Conservation (phyloP, 2,888 invertebrate genomes). For the Linnaemya tessellans region DNA sequence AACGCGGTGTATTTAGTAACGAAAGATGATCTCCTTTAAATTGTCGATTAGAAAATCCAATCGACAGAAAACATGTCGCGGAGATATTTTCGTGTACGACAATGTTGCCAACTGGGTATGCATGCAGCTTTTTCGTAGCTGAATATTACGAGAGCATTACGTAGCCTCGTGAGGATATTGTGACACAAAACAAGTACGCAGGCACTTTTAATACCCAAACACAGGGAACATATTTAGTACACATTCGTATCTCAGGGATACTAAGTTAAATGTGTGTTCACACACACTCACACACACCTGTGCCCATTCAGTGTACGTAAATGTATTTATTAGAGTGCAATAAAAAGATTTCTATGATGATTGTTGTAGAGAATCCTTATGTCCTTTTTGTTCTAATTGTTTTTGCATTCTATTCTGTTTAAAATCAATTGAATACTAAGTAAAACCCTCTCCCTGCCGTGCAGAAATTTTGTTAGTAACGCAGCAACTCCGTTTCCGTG, state of each 20-base stretch:
- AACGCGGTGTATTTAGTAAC: too few species aligned
- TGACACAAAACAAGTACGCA: constrained; percentile 16
- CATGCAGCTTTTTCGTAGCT: neutral
- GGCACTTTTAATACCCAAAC: neutral
- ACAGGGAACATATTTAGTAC: constrained; percentile 13
- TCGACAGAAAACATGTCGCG: too few species aligned
- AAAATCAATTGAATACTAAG: constrained; percentile 24
- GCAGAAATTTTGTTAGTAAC: constrained; percentile 29
- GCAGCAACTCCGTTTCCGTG: constrained; percentile 43
- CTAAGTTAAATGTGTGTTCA: neutral
- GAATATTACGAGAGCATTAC: constrained; percentile 49
- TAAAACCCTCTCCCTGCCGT: neutral
- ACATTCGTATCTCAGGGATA: constrained; percentile 18
- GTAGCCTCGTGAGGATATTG: constrained; percentile 59
- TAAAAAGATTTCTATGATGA: constrained; percentile 17
- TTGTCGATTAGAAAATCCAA: too few species aligned
- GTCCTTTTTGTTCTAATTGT: neutral
- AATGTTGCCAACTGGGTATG: too few species aligned
- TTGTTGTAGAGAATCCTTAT: constrained; percentile 50
- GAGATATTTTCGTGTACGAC: too few species aligned
- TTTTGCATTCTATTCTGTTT: constrained; percentile 1
- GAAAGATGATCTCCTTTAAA: too few species aligned
- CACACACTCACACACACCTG: neutral
- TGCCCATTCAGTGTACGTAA: neutral
- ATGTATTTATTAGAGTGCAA: neutral